Percentiles rank a stretch among this genome's conserved stretches.
Conservation (phyloP, 2,113 vertebrate genomes). For the Pedionomus torquatus region DNA sequence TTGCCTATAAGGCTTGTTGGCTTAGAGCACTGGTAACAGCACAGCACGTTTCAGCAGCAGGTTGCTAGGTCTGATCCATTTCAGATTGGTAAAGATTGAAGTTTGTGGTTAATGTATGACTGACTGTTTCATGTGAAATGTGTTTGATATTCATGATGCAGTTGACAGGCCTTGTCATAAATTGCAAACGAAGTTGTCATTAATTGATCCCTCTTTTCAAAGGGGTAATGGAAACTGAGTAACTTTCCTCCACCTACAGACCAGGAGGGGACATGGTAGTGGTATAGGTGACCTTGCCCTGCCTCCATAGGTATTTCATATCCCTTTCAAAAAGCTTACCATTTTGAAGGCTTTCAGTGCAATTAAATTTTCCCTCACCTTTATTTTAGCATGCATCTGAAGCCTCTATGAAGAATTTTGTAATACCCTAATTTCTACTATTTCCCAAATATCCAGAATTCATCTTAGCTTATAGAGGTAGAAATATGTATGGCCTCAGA, state of each 20-base stretch:
- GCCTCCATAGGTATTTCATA: not conserved
- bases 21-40: not conserved
- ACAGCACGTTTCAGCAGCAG: not conserved
- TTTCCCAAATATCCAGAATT: not conserved
- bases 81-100: not conserved
- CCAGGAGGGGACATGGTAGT: not conserved
- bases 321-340: not conserved
- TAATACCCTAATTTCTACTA: not conserved
- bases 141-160: not conserved
- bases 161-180: not conserved
- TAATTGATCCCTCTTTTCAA: not conserved
- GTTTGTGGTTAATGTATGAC: constrained; percentile 5
- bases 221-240: not conserved
- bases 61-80: not conserved
- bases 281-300: not conserved
- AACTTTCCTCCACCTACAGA: not conserved
- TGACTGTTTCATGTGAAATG: not conserved
- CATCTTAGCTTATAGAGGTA: not conserved
- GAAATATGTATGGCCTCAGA: not conserved
- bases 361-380: not conserved
- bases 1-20: not conserved
- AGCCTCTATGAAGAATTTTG: not conserved
- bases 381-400: not conserved
- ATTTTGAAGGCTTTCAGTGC: not conserved
- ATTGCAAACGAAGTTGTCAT: not conserved